phyloP scores from a whole-genome alignment of 1,140 invertebrate genomes.

The Conopomorpha cramerella region DNA sequence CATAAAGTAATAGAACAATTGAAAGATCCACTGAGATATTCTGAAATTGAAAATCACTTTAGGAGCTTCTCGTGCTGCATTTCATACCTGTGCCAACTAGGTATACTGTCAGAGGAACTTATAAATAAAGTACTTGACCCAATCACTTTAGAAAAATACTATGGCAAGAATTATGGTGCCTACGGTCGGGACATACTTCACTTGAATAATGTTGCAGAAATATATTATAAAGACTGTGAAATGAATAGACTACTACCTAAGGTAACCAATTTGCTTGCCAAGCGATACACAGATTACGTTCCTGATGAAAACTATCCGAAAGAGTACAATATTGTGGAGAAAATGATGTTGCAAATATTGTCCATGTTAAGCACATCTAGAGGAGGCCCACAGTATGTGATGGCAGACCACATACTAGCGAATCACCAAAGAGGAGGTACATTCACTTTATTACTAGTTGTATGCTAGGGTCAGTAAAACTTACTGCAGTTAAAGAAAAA shows the following conservation, averaged over 20 bases:
- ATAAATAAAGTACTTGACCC: slow-evolving; percentile 48
- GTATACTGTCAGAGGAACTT: slow-evolving; percentile 58
- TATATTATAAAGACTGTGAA: slow-evolving; percentile 59
- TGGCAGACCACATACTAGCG: slow-evolving; percentile 57
- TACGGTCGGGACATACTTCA: slow-evolving; percentile 58
- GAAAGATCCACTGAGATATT: slow-evolving; percentile 28
- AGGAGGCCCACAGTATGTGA: slow-evolving; percentile 37
- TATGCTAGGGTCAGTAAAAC: no score
- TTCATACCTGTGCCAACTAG: slow-evolving; percentile 46
- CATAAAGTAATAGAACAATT: slow-evolving; percentile 56
- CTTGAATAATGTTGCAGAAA: slow-evolving; percentile 58
- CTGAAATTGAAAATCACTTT: slow-evolving; percentile 52
- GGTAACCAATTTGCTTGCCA: slow-evolving; percentile 34
- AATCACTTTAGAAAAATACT: slow-evolving; percentile 42
- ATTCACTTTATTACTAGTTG: no score
- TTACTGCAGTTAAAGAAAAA: slow-evolving; percentile 4
- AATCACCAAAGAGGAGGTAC: slow-evolving; percentile 61
- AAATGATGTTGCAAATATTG: slow-evolving; percentile 48
- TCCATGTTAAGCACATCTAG: slow-evolving; percentile 29
- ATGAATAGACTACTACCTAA: slow-evolving; percentile 52
- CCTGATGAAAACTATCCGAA: slow-evolving; percentile 47
- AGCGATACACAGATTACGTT: slow-evolving; percentile 55
- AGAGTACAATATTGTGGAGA: slow-evolving; percentile 46
- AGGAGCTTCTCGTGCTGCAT: slow-evolving; percentile 48
- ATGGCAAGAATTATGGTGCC: slow-evolving; percentile 32